Evolutionary conservation across 2,888 invertebrate genomes (phyloP).

Genomic region (Tinea pellionella): DNA sequence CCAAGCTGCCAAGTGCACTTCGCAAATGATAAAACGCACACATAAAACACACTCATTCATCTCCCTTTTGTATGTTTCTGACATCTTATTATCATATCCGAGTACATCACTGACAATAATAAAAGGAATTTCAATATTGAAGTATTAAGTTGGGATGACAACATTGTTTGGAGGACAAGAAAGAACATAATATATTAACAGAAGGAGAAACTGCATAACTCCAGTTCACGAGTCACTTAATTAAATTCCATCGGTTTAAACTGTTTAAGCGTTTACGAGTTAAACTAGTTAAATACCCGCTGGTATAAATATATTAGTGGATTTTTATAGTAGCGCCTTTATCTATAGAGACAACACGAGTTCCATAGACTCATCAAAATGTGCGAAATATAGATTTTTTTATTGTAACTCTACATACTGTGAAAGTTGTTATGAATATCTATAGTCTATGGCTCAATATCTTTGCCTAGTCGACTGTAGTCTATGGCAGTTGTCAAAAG

Average conservation of each 20-base stretch:
- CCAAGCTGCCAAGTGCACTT: background rate
- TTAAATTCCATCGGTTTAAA: background rate
- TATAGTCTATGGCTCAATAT: too few species aligned
- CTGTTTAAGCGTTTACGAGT: background rate
- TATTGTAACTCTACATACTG: too few species aligned
- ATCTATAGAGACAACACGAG: too few species aligned
- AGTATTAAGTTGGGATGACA: background rate
- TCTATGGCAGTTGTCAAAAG: too few species aligned
- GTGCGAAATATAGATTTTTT: too few species aligned
- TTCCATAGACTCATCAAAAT: too few species aligned
- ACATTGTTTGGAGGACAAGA: background rate
- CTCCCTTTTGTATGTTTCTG: background rate
- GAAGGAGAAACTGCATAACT: background rate
- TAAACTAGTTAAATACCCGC: too few species aligned
- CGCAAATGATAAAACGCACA: background rate
- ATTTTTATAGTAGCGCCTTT: too few species aligned
- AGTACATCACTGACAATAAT: background rate
- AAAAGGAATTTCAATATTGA: background rate
- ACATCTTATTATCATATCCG: background rate
- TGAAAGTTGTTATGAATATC: too few species aligned
- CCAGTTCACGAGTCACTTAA: background rate
- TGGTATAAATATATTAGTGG: too few species aligned
- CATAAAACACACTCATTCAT: background rate
- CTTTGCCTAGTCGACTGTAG: too few species aligned
- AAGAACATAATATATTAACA: background rate